A percentile compares a stretch with the other conserved stretches of the same genome.
Evolutionary conservation across 2,888 invertebrate species (phyloP).

Genomic region (Nomada goodeniana): DNA sequence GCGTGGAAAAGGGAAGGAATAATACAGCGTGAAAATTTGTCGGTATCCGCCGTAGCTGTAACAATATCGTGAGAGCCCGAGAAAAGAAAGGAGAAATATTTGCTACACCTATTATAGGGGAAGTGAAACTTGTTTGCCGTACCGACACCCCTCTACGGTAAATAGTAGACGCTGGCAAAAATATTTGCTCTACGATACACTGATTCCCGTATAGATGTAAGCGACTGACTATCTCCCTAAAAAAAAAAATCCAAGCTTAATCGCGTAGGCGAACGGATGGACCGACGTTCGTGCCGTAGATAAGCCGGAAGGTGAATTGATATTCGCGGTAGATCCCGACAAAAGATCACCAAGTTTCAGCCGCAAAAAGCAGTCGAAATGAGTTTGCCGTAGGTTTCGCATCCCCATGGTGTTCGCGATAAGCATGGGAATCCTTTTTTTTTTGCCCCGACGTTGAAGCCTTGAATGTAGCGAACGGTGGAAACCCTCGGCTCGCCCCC

Average conservation of each 20-base stretch:
- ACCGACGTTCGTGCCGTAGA: conserved; percentile 9
- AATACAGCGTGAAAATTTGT: neutral
- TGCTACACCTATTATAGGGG: too few relatives aligned
- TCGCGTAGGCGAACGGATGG: conserved; percentile 6
- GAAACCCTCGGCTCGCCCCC: neutral
- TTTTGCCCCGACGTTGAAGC: neutral
- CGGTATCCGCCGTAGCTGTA: too few relatives aligned
- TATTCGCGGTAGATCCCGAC: conserved; percentile 27
- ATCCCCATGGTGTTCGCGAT: conserved; percentile 28
- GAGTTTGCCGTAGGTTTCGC: conserved; percentile 28
- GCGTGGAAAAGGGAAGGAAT: neutral
- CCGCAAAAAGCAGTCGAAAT: conserved; percentile 24
- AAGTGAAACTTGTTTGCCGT: too few relatives aligned
- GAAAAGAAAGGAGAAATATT: too few relatives aligned
- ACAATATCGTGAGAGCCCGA: too few relatives aligned
- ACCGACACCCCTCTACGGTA: neutral
- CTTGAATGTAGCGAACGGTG: neutral
- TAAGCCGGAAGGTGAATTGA: conserved; percentile 5
- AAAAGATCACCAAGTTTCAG: conserved; percentile 4
- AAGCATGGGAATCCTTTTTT: conserved; percentile 32
- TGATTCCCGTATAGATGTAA: neutral
- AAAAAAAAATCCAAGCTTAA: neutral
- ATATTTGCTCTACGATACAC: conserved; percentile 36
- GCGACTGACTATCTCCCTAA: neutral
- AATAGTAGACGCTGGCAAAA: neutral